Evolutionary conservation across 2,113 vertebrate genomes (phyloP), one percentile per base, ranked within the genome.

Genomic region (Nibea albiflora): DNA sequence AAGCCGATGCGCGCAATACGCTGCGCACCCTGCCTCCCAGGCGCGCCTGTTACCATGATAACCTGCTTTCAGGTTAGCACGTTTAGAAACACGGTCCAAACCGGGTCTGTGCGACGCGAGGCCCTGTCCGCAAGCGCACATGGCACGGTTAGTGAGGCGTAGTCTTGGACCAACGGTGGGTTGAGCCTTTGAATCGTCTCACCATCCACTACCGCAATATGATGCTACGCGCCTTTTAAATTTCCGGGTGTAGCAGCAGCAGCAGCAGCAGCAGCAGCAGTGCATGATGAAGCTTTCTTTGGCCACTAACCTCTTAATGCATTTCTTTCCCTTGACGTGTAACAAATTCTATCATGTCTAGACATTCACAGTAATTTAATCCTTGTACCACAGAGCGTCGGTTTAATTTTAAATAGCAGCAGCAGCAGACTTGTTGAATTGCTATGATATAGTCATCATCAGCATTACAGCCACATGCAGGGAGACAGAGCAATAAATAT

Each of bases 191-290:
- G 47, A 53, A 12, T 26, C 62, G 11, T 71, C 63, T 50, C 58
- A 53, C 14, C 24, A 26, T 52, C 24, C 58, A 47, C 68, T 88
- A 89, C 89, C 88, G 92, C 93, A 94, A 85, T 89, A 88, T 91
- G 90, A 93, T 91, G 92, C 86, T 82, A 57, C 73, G 84, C 84
- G 88, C 76, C 46, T 83, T 64, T 76, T 62, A 76, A 62, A 90
- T 93, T 87, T 93, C 92, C 90, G 93, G 90, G 86, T 91, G 75
- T 22, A 81, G 74, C 69, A 70, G 14, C 44, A 14, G 44, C 44
- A 46, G 44, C 44, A 35, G 44, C 44, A 35, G 49, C 62, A 78
- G 61, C 44, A 70, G 75, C 72, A 54, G 49, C 62, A 76, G 63
- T 16, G 60, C 42, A 81, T 85, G 90, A 90, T 82, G 80, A 74